Evolutionary conservation across 2,113 vertebrate genomes (phyloP).

Genomic region (Passer montanus): DNA sequence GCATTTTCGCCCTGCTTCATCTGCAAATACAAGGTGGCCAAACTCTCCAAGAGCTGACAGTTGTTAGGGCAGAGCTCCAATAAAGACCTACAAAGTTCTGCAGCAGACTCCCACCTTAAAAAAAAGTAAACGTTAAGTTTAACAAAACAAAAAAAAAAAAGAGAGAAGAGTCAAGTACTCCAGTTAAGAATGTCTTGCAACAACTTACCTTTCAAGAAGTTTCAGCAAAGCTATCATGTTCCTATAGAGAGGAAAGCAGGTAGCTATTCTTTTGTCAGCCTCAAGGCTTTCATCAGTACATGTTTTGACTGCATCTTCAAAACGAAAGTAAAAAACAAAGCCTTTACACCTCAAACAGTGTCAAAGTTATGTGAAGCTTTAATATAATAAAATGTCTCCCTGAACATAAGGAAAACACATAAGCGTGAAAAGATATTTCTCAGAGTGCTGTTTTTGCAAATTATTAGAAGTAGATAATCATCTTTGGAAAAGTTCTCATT

Average conservation of each 20-base stretch:
- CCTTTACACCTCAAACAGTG: not conserved
- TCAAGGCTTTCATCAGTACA: slow-evolving; percentile 81
- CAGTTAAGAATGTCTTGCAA: not conserved
- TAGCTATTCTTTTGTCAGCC: slow-evolving; percentile 71
- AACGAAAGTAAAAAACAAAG: not conserved
- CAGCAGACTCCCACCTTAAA: slow-evolving; percentile 83
- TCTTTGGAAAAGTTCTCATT: not conserved
- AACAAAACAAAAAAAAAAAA: not conserved
- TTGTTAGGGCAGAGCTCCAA: slow-evolving; percentile 79
- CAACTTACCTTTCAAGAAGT: slow-evolving; percentile 83
- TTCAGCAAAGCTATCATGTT: slow-evolving; percentile 85
- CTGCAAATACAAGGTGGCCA: slow-evolving; percentile 80
- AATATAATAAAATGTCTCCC: not conserved
- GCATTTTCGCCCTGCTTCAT: slow-evolving; percentile 73
- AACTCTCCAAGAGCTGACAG: slow-evolving; percentile 81
- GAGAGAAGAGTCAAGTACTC: not conserved
- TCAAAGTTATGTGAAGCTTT: not conserved
- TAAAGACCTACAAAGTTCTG: slow-evolving; percentile 79
- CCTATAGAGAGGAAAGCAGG: slow-evolving; percentile 87
- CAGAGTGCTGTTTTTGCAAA: not conserved
- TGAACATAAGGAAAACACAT: not conserved
- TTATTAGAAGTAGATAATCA: not conserved
- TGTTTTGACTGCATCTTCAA: slow-evolving; percentile 82
- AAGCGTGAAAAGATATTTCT: not conserved
- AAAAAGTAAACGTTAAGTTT: not conserved